Base-by-base conservation (phyloP, 2,113 vertebrate genomes). In the Choloepus hoffmanni region DNA sequence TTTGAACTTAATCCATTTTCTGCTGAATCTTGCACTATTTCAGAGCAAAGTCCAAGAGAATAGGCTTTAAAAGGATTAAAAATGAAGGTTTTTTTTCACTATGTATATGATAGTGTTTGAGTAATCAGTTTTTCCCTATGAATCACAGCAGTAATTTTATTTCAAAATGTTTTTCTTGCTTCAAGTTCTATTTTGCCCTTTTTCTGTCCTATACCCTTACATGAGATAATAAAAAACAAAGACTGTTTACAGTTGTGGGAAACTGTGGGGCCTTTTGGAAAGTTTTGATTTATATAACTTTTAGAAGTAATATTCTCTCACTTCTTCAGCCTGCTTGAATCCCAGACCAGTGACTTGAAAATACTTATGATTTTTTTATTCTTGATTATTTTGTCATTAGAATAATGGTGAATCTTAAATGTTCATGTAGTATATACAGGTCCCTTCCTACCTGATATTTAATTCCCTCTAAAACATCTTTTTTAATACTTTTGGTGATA, bases 1-100 rank as follows among this genome's bases (percentile, higher is more conserved):
- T 97, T 96, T 70, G 93, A 93, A 85, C 91, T 98, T 98, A 98
- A 98, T 98, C 97, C 98, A 94, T 98, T 98, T 85, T 94, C 53
- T 95, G 43, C 97, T 90, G 65, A 43, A 76, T 97, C 0, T 7
- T 90, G 63, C 11, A 88, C 79, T 58, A 23, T 86, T 77, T 85
- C 83, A 84, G 83, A 91, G 50, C 73, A 48, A 62, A 93, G 78
- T 96, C 96, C 45, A 83, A 53, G 68, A 1, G 48, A 85, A 77
- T 86, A 43, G 85, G 68, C 19, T 78, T 96, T 89, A 36, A 79
- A 74, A 90, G 67, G 76, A 26, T 30, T 93, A 26, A 91, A 93
- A 67, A 24, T 55, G 21, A 84, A 86, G 55, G 19, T 33, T 67
- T 78, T 50, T 55, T 45, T 45, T n/a, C 33, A 10, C 62, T 82